Percentiles rank a stretch among this genome's conserved stretches.
These are phyloP conservation scores for Pinctada fucata DNA, from an alignment of 2,888 invertebrate genomes.

Conservation along the genomic window DNA sequence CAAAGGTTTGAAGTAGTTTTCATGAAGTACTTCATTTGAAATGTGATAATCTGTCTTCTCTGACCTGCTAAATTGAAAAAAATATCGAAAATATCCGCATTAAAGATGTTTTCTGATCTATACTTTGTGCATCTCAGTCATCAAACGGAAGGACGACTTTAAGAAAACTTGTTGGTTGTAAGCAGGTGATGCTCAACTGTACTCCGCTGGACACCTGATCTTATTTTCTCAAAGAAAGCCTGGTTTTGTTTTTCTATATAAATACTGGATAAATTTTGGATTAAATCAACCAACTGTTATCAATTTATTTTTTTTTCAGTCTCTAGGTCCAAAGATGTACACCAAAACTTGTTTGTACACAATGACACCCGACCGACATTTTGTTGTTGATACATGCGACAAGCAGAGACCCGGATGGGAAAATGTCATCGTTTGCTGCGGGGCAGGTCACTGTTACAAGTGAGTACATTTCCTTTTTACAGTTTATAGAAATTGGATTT, in stretches of 20 bases:
- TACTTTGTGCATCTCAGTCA: too few species aligned
- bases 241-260: too few species aligned
- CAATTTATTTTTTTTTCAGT: slow-evolving; percentile 52
- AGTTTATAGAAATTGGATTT: too few species aligned
- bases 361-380: slow-evolving; percentile 73
- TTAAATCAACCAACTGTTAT: too few species aligned
- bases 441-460: slow-evolving; percentile 75
- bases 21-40: background rate
- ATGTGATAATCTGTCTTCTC: background rate
- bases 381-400: slow-evolving; percentile 70
- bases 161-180: too few species aligned
- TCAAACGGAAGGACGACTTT: too few species aligned
- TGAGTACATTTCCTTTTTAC: slow-evolving; percentile 45
- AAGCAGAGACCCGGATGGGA: slow-evolving; percentile 56
- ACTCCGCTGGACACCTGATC: too few species aligned
- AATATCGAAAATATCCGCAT: background rate
- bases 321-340: slow-evolving; percentile 69
- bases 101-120: too few species aligned
- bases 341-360: slow-evolving; percentile 75
- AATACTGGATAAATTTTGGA: too few species aligned
- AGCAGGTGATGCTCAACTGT: too few species aligned
- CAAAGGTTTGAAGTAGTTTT: slow-evolving; percentile 69
- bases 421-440: slow-evolving; percentile 70
- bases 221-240: too few species aligned
- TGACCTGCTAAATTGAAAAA: background rate